Evolutionary conservation across 2,797 vertebrate genomes (phyloP).

Genomic region (Phalanger gymnotis): DNA sequence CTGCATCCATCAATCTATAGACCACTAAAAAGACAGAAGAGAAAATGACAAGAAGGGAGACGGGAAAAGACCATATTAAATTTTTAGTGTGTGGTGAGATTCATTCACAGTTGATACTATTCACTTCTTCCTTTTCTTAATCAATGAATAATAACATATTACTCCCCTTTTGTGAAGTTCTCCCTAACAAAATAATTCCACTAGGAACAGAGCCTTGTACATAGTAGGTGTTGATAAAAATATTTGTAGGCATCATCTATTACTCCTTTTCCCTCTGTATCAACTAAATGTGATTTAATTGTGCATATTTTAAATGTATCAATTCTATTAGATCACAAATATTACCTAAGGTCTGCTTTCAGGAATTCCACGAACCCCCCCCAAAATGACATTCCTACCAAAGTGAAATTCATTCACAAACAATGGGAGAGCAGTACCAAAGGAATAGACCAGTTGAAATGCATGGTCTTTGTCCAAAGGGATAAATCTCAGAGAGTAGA

Average conservation of each 20-base stretch:
- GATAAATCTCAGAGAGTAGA: no score
- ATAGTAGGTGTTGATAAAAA: background rate
- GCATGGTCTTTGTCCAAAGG: background rate
- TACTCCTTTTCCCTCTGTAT: background rate
- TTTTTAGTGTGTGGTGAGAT: background rate
- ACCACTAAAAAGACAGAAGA: background rate
- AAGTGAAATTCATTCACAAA: background rate
- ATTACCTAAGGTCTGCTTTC: background rate
- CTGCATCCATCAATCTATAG: background rate
- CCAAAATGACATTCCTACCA: background rate
- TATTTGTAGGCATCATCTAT: background rate
- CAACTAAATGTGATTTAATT: background rate
- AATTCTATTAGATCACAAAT: background rate
- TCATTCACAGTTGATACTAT: background rate
- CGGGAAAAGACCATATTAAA: background rate
- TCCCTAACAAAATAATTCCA: background rate
- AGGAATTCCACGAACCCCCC: background rate
- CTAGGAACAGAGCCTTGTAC: background rate
- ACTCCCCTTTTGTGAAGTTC: background rate
- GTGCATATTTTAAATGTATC: background rate
- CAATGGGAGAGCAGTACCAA: background rate
- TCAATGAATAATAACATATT: background rate
- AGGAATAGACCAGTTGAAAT: background rate
- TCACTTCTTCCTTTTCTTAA: background rate
- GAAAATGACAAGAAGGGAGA: background rate